Conservation (phyloP, 2,888 invertebrate species). For the Molanna angustata region DNA sequence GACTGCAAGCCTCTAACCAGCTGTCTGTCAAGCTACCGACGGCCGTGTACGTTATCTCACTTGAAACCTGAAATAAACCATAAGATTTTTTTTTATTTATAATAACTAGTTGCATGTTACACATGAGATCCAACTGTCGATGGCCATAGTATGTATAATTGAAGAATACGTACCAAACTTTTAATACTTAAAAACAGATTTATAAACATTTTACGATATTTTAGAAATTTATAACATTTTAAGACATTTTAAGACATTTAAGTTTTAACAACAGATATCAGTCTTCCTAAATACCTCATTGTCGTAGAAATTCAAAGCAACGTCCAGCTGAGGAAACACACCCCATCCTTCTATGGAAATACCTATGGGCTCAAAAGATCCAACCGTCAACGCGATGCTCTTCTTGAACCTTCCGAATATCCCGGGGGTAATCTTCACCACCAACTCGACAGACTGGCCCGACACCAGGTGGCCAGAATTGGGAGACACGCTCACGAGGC, state of each 20-base stretch:
- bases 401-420: constrained; percentile 16
- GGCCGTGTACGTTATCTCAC: constrained; percentile 8
- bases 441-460: constrained; percentile 6
- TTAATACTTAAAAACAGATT: too few species aligned
- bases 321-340: constrained; percentile 15
- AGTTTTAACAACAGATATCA: too few species aligned
- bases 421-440: constrained; percentile 10
- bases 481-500: constrained; percentile 1
- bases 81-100: too few species aligned
- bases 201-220: too few species aligned
- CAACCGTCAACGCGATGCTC: constrained; percentile 4
- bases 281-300: too few species aligned
- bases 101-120: too few species aligned
- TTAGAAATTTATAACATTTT: too few species aligned
- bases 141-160: too few species aligned
- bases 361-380: constrained; percentile 5
- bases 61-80: constrained; percentile 5
- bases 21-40: constrained; percentile 3
- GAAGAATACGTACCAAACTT: too few species aligned
- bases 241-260: too few species aligned
- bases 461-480: constrained; percentile 6
- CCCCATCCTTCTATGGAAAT: constrained; percentile 15
- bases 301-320: constrained; percentile 6
- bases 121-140: too few species aligned
- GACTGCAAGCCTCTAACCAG: neutral